These are phyloP conservation scores for Carassius gibelio DNA, from an alignment of 2,113 vertebrate genomes.

Conservation along the genomic window DNA sequence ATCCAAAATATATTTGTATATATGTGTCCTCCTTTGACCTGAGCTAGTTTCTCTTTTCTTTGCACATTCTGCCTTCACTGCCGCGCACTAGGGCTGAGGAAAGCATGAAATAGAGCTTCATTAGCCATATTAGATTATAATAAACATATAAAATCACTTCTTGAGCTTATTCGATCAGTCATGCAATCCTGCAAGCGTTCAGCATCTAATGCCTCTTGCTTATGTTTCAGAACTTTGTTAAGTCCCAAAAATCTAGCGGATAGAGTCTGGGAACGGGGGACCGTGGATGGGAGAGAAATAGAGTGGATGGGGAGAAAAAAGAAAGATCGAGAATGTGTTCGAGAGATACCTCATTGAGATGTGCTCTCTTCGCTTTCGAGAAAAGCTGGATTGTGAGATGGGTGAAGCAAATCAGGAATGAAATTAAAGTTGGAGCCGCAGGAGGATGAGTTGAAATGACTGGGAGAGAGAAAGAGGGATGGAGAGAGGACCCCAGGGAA, in stretches of 20 bases:
- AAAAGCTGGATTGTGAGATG: conserved; percentile 22
- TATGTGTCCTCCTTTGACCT: not conserved
- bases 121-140: conserved; percentile 3
- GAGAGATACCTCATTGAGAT: conserved; percentile 33
- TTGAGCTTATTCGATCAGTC: not conserved
- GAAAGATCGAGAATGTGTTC: conserved; percentile 8
- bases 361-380: conserved; percentile 17
- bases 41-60: conserved; percentile 3
- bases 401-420: conserved; percentile 39
- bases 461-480: not conserved
- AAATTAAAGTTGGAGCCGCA: conserved; percentile 59
- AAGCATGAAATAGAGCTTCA: not conserved
- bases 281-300: not conserved
- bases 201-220: not conserved
- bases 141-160: conserved; percentile 5
- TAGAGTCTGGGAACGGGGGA: not conserved
- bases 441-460: conserved; percentile 18
- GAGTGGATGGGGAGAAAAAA: conserved; percentile 1
- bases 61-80: not conserved
- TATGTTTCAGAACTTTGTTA: not conserved
- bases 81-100: conserved; percentile 32
- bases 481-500: not conserved
- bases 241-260: not conserved
- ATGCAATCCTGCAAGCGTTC: not conserved
- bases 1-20: no score